Conservation (phyloP, 1,140 invertebrate species). For the Drosophila setifemur region DNA sequence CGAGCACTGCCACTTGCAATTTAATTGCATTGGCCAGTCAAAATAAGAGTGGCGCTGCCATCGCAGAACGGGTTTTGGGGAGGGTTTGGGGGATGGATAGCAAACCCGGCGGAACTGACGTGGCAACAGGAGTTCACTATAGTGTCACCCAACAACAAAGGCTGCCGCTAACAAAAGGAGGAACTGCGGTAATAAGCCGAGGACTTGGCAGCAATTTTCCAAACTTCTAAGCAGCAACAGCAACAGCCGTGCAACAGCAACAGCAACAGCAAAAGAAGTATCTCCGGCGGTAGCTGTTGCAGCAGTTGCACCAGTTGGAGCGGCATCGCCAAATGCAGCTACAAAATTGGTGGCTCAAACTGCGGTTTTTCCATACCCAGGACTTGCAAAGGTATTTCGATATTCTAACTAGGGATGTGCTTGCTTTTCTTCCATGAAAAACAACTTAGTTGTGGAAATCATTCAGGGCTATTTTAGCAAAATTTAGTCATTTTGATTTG, state of each 20-base stretch:
- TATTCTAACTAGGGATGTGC: background rate
- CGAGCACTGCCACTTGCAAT: slow-evolving; percentile 48
- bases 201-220: slow-evolving; percentile 28
- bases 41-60: slow-evolving; percentile 10
- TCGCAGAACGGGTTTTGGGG: too few species aligned
- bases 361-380: slow-evolving; percentile 17
- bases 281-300: background rate
- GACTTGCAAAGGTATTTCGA: background rate
- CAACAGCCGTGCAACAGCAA: background rate
- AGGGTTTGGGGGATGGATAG: too few species aligned
- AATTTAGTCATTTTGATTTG: too few species aligned
- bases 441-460: too few species aligned
- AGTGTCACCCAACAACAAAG: slow-evolving; percentile 24
- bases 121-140: slow-evolving; percentile 40
- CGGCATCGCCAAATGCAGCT: slow-evolving; percentile 36
- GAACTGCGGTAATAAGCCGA: slow-evolving; percentile 64
- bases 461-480: too few species aligned
- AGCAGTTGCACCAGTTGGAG: slow-evolving; percentile 29
- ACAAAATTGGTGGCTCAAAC: slow-evolving; percentile 44
- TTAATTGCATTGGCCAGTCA: slow-evolving; percentile 59
- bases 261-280: slow-evolving; percentile 3
- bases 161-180: slow-evolving; percentile 39
- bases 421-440: too few species aligned
- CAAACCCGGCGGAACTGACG: slow-evolving; percentile 36
- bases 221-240: background rate